Percentiles rank a stretch among this genome's conserved stretches.
These are phyloP conservation scores for Orchestia grillus DNA, from an alignment of 1,140 invertebrate genomes.

Conservation along the genomic window DNA sequence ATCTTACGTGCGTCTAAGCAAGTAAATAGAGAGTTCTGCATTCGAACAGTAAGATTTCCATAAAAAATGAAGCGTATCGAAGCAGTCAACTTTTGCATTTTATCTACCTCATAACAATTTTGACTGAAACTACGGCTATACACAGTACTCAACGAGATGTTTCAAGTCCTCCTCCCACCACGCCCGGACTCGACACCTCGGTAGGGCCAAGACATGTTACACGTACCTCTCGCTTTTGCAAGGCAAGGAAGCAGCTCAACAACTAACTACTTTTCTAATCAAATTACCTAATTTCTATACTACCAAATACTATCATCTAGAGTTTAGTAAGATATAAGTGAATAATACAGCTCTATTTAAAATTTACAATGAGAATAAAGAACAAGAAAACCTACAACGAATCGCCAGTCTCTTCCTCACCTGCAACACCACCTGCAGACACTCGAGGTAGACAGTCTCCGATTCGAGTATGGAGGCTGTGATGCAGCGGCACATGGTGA, in stretches of 20 bases:
- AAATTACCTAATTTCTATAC: neutral
- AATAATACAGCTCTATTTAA: too few relatives aligned
- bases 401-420: slow-evolving; percentile 72
- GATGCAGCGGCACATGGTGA: slow-evolving; percentile 86
- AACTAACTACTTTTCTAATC: neutral
- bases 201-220: neutral
- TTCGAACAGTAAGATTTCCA: neutral
- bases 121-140: neutral
- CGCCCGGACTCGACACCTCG: too few relatives aligned
- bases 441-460: slow-evolving; percentile 90
- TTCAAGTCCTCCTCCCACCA: neutral
- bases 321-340: neutral
- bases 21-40: neutral
- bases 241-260: neutral
- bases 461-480: slow-evolving; percentile 90
- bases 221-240: neutral
- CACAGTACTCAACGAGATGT: neutral
- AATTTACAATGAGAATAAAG: neutral
- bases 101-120: neutral
- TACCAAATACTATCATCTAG: neutral
- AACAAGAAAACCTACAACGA: neutral
- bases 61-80: neutral
- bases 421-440: slow-evolving; percentile 88
- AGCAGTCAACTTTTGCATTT: neutral
- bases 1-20: neutral